Percentiles rank a stretch among this genome's conserved stretches.
Evolutionary conservation across 2,797 vertebrate genomes (phyloP).

Genomic region (Hyperoplus immaculatus): DNA sequence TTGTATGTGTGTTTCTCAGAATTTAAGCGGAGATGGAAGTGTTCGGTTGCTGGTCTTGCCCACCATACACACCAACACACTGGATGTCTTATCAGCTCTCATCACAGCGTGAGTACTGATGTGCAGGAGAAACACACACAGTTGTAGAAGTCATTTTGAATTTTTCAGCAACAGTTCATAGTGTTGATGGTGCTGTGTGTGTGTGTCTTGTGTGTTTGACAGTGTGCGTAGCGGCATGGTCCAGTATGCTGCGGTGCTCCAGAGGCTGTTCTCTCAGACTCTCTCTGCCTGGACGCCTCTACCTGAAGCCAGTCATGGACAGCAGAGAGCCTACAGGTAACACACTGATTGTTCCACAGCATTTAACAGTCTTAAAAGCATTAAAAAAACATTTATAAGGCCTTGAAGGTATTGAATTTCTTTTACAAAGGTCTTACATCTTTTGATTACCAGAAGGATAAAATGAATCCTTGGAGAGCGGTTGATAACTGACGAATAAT

Average conservation of each 20-base stretch:
- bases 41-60: conserved; percentile 89
- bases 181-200: neutral
- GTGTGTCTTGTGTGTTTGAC: conserved; percentile 30
- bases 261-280: conserved; percentile 90
- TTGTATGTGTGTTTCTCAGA: conserved; percentile 75
- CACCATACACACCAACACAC: conserved; percentile 84
- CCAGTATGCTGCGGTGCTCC: conserved; percentile 86
- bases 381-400: too few species aligned
- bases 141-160: too few species aligned
- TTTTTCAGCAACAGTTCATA: neutral
- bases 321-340: conserved; percentile 92
- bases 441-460: too few species aligned
- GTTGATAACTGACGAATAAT: too few species aligned
- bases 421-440: too few species aligned
- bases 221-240: conserved; percentile 82
- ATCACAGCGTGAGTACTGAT: conserved; percentile 83
- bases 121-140: conserved; percentile 2
- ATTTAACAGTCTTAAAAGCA: too few species aligned
- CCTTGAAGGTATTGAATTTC: too few species aligned
- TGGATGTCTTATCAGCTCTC: conserved; percentile 89
- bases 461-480: too few species aligned
- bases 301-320: conserved; percentile 83
- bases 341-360: neutral
- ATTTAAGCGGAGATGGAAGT: conserved; percentile 89
- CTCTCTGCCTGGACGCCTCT: conserved; percentile 86